Conservation (phyloP, 2,113 vertebrate genomes). For the Oenanthe melanoleuca region DNA sequence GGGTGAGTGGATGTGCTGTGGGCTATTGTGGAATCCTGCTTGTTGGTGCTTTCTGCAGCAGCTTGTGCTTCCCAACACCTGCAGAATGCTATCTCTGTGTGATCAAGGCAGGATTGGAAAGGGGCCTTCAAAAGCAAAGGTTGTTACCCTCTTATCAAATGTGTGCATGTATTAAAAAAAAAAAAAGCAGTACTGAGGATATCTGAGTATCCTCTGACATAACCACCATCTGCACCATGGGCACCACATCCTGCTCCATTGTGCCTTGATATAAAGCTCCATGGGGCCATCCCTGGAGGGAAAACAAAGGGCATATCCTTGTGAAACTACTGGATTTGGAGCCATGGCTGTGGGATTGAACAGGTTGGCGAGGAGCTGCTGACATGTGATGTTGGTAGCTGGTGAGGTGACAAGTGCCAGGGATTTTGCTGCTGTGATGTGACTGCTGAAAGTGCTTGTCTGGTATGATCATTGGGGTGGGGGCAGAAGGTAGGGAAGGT, state of each 20-base stretch:
- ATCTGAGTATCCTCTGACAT: neutral
- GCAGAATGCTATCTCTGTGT: neutral
- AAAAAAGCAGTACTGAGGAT: neutral
- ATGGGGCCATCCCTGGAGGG: neutral
- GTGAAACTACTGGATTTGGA: neutral
- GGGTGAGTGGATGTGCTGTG: neutral
- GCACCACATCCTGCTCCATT: neutral
- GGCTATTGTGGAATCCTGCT: neutral
- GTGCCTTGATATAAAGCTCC: fast-evolving
- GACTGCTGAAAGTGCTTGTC: neutral
- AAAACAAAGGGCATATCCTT: neutral
- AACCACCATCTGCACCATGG: neutral
- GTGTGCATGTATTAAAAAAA: neutral
- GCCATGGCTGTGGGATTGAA: neutral
- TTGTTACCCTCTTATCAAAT: neutral
- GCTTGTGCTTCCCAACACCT: neutral
- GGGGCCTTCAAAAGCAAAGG: neutral
- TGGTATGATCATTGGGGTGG: neutral
- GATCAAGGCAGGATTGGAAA: neutral
- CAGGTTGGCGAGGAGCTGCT: neutral
- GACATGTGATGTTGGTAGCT: neutral
- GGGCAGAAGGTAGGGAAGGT: neutral
- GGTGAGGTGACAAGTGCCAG: neutral
- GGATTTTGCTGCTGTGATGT: neutral
- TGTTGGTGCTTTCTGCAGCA: neutral